Evolutionary conservation across 2,113 vertebrate genomes (phyloP), one percentile per base, ranked within the genome.

Genomic region (Ginglymostoma cirratum): DNA sequence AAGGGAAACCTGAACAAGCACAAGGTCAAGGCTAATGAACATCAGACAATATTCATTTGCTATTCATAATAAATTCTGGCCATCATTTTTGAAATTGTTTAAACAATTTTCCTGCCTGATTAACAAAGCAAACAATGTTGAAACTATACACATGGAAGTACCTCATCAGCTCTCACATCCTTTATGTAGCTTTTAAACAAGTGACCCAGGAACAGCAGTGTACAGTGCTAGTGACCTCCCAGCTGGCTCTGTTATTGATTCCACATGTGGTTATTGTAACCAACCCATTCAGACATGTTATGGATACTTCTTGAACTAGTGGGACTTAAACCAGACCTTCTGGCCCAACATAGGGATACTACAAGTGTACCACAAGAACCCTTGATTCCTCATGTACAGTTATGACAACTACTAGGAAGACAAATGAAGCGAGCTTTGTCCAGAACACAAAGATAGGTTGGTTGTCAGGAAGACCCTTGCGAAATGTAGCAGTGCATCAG

Each of bases 401-500:
- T 52, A 90, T 17, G 21, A 38, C 24, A 95, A 72, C 24, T 95
- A 76, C 48, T 42, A 48, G 72, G 24, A 72, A 76, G 67, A 67
- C 65, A 66, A 4, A 30, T 24, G 23, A 27, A 72, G 45, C 5
- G 70, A 94, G 89, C 5, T 30, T 72, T 72, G 67, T 34, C 27
- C 27, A 30, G 38, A 72, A 96, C 96, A 96, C 96, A 96, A 97
- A 98, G 97, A 97, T 98, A 98, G 97, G 96, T 97, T 96, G 96
- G 96, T 97, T 97, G 98, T 98, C 98, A 98, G 98, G 98, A 98
- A 97, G 98, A 97, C 97, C 96, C 97, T 97, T 97, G 96, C 97
- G 97, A 98, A 98, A 98, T 98, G 97, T 98, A 97, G 97, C 98
- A 96, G 97, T 97, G 97, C 98, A 98, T 98, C 97, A 97, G 97